Conservation (phyloP, 2,797 vertebrate genomes). For the Sebastes taczanowskii region DNA sequence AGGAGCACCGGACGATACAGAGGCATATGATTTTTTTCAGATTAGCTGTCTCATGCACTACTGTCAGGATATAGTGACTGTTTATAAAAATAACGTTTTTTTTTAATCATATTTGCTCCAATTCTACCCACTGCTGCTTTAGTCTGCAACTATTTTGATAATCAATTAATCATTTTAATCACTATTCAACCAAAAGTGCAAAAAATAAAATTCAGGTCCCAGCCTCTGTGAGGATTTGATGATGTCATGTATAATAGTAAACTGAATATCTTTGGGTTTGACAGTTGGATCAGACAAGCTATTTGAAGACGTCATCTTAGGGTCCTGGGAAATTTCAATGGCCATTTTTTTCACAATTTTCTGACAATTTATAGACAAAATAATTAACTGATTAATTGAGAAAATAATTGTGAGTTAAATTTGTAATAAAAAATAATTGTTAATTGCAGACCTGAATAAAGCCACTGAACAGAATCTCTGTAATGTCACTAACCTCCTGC, state of each 20-base stretch:
- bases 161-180: neutral
- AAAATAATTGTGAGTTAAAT: neutral
- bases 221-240: neutral
- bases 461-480: neutral
- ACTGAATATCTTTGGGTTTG: neutral
- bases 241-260: neutral
- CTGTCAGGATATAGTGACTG: too few relatives aligned
- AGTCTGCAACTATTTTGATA: neutral
- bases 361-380: neutral
- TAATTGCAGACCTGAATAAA: neutral
- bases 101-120: too few relatives aligned
- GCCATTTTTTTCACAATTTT: neutral
- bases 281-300: neutral
- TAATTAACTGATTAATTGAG: neutral
- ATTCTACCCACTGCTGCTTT: too few relatives aligned
- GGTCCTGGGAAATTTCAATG: neutral
- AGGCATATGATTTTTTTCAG: too few relatives aligned
- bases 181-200: neutral
- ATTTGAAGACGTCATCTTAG: neutral
- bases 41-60: too few relatives aligned
- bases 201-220: neutral
- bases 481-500: slow-evolving; percentile 36
- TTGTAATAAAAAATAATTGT: neutral
- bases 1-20: too few relatives aligned
- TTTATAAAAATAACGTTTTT: too few relatives aligned